Base-by-base conservation (phyloP, 1,140 invertebrate genomes). In the Mesaphorura yosii region DNA sequence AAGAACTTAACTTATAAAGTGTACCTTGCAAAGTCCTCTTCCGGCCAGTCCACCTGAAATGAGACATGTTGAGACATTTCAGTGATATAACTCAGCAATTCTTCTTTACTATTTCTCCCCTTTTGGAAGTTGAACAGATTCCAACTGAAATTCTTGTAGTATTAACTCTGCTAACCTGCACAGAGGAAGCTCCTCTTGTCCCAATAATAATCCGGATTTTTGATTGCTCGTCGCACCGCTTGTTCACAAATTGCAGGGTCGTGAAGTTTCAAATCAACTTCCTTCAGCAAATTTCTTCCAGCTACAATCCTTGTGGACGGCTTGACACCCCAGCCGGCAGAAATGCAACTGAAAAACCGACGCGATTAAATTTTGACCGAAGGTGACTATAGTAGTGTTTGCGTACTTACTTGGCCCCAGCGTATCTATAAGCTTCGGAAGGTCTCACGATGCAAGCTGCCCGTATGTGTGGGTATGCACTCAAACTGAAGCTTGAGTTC, bases 21-120 rank as follows among this genome's bases (percentile, higher is more conserved):
- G 66, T 67, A 75, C 79, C 39, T 75, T 81, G 71, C 84, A 87
- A 5, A 83, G 75, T 68, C 86, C 84, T 67, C 83, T 84, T 50
- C 80, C 80, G 2, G 71, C 59, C 65, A 84, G 81, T 1, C 82
- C 83, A 17, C 84, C 84, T n/a, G n/a, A n/a, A n/a, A n/a, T n/a
- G n/a, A n/a, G n/a, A n/a, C n/a, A n/a, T n/a, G n/a, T n/a, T n/a
- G n/a, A n/a, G n/a, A n/a, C n/a, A n/a, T n/a, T n/a, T n/a, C n/a
- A n/a, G n/a, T n/a, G n/a, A n/a, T n/a, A n/a, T n/a, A n/a, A n/a
- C n/a, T n/a, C n/a, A n/a, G n/a, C n/a, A n/a, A n/a, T n/a, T n/a
- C n/a, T n/a, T n/a, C n/a, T n/a, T n/a, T n/a, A n/a, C n/a, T n/a
- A n/a, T n/a, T n/a, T n/a, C n/a, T n/a, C n/a, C n/a, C n/a, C n/a